These are phyloP conservation scores for Rhopalosiphum nymphaeae DNA, from an alignment of 2,888 invertebrate genomes.

Conservation along the genomic window DNA sequence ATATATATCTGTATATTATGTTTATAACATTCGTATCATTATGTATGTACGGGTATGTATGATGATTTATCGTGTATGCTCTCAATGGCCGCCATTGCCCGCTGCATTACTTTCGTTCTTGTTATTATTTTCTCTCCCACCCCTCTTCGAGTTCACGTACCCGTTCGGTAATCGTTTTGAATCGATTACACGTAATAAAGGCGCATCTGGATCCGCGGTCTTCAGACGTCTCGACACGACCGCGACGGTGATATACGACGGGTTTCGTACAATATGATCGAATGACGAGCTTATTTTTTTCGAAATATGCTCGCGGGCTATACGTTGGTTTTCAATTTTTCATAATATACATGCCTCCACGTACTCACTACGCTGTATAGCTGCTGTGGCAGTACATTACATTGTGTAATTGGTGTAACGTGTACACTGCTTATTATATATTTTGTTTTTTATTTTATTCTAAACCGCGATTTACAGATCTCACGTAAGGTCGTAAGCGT, in stretches of 20 bases:
- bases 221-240: not conserved
- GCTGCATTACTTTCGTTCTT: not conserved
- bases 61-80: not conserved
- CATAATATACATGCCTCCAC: not conserved
- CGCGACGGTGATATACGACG: not conserved
- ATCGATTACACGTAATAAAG: not conserved
- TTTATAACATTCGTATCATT: not conserved
- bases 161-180: conserved; percentile 43
- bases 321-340: not conserved
- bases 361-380: not conserved
- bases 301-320: not conserved
- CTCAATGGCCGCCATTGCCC: not conserved
- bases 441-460: not conserved
- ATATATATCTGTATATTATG: not conserved
- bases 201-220: not conserved
- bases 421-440: not conserved
- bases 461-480: not conserved
- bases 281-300: not conserved
- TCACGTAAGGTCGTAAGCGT: not conserved
- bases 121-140: not conserved
- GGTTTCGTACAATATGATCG: not conserved
- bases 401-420: not conserved
- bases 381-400: not conserved
- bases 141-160: not conserved
- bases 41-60: not conserved